Evolutionary conservation across 1,140 invertebrate species (phyloP).

Genomic region (Caenorhabditis remanei): DNA sequence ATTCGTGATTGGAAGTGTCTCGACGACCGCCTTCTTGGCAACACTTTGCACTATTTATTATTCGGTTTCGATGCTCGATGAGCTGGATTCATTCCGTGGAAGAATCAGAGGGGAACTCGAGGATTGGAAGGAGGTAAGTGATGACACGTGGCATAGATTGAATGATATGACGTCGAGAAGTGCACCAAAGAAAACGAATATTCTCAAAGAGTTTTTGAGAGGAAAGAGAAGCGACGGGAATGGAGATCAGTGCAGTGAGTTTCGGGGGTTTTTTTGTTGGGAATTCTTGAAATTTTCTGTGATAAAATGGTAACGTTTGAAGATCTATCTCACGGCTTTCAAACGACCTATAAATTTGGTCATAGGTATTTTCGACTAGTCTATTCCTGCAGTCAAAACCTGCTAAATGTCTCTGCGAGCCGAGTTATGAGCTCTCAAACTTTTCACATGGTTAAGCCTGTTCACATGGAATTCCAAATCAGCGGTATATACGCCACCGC

Average conservation of each 20-base stretch:
- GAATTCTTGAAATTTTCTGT: too few species aligned
- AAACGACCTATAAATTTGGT: too few species aligned
- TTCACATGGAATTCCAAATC: too few species aligned
- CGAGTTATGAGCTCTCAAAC: too few species aligned
- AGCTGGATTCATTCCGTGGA: conserved; percentile 21
- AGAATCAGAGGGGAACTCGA: not conserved
- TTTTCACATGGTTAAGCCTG: too few species aligned
- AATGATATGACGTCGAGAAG: conserved; percentile 41
- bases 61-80: conserved; percentile 19
- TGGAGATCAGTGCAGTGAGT: conserved; percentile 34
- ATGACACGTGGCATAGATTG: conserved; percentile 34
- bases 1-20: conserved; percentile 37
- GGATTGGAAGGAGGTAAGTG: conserved; percentile 35
- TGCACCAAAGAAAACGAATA: conserved; percentile 26
- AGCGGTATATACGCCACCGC: too few species aligned
- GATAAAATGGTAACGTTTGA: too few species aligned
- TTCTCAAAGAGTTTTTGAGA: conserved; percentile 17
- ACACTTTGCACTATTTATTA: conserved; percentile 8
- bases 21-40: not conserved
- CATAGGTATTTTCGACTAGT: too few species aligned
- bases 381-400: too few species aligned
- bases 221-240: conserved; percentile 43
- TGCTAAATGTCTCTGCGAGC: too few species aligned
- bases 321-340: too few species aligned
- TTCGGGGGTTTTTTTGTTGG: not conserved